phyloP scores from a whole-genome alignment of 2,888 invertebrate species.

The Metopia argyrocephala region DNA sequence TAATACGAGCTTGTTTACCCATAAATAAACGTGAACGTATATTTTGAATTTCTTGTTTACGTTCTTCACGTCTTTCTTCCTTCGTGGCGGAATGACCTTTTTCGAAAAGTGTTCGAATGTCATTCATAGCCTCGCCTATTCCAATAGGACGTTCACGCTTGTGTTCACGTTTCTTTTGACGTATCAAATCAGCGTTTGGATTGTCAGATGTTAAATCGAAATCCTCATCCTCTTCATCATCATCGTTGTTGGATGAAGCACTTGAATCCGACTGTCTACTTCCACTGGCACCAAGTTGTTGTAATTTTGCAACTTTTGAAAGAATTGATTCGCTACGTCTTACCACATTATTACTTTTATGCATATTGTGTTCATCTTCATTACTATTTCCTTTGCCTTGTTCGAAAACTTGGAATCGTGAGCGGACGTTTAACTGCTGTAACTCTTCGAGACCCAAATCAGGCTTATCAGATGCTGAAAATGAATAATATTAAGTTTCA shows the following conservation, averaged over 20 bases:
- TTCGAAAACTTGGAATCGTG: slow-evolving; percentile 91
- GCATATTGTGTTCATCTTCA: slow-evolving; percentile 73
- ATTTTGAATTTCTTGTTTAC: slow-evolving; percentile 93
- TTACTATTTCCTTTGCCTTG: slow-evolving; percentile 64
- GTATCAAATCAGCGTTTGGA: slow-evolving; percentile 80
- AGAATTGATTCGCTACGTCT: slow-evolving; percentile 87
- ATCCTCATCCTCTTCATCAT: slow-evolving; percentile 60
- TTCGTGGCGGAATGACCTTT: slow-evolving; percentile 81
- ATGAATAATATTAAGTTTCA: no score
- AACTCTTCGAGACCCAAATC: slow-evolving; percentile 91
- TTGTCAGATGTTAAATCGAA: slow-evolving; percentile 73
- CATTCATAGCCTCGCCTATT: slow-evolving; percentile 85
- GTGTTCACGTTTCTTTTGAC: slow-evolving; percentile 81
- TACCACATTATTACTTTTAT: slow-evolving; percentile 75
- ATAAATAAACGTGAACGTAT: slow-evolving; percentile 91
- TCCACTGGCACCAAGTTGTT: slow-evolving; percentile 80
- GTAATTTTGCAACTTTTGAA: slow-evolving; percentile 89
- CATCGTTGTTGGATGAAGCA: slow-evolving; percentile 79
- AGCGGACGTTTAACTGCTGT: slow-evolving; percentile 89
- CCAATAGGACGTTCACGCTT: slow-evolving; percentile 87
- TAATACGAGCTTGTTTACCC: slow-evolving; percentile 94
- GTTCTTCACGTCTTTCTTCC: slow-evolving; percentile 87
- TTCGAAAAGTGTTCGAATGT: slow-evolving; percentile 91
- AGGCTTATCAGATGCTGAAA: slow-evolving; percentile 89
- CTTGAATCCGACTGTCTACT: slow-evolving; percentile 16